Evolutionary conservation across 2,797 vertebrate genomes (phyloP).

Genomic region (Epinephelus coioides): DNA sequence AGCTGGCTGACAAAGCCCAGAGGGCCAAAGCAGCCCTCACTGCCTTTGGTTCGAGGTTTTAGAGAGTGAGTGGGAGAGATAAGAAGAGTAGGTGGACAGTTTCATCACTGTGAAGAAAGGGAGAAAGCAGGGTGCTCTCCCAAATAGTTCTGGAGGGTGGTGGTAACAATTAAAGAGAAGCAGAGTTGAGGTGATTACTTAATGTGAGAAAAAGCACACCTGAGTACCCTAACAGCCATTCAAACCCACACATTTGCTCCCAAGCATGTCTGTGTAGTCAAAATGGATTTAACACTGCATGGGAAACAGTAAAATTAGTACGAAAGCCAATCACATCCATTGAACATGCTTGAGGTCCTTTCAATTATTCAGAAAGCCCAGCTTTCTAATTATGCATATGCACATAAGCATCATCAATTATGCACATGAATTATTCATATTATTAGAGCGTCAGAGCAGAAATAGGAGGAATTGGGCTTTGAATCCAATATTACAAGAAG

Average conservation of each 20-base stretch:
- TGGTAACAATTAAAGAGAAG: conserved; percentile 54
- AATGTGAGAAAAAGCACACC: conserved; percentile 59
- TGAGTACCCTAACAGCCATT: conserved; percentile 24
- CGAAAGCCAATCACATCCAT: conserved; percentile 24
- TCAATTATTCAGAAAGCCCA: conserved; percentile 44
- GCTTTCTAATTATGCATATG: conserved; percentile 44
- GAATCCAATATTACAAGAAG: conserved; percentile 2
- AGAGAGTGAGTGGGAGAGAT: conserved; percentile 48
- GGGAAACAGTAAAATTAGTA: conserved; percentile 8
- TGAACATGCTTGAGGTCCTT: conserved; percentile 33
- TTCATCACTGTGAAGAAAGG: conserved; percentile 53
- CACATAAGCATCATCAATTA: conserved; percentile 39
- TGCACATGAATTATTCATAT: conserved; percentile 41
- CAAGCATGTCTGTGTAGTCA: not conserved
- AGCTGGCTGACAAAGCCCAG: conserved; percentile 77
- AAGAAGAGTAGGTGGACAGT: conserved; percentile 64
- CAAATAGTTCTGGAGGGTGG: conserved; percentile 41
- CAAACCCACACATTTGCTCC: conserved; percentile 39
- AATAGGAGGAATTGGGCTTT: conserved; percentile 17
- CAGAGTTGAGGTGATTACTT: conserved; percentile 52
- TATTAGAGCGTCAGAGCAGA: conserved; percentile 32
- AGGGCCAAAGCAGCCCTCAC: conserved; percentile 54
- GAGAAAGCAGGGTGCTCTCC: conserved; percentile 37
- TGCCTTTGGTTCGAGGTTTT: conserved; percentile 66
- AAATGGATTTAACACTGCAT: conserved; percentile 3